phyloP scores from a whole-genome alignment of 2,888 invertebrate genomes.

The Dilophus febrilis region DNA sequence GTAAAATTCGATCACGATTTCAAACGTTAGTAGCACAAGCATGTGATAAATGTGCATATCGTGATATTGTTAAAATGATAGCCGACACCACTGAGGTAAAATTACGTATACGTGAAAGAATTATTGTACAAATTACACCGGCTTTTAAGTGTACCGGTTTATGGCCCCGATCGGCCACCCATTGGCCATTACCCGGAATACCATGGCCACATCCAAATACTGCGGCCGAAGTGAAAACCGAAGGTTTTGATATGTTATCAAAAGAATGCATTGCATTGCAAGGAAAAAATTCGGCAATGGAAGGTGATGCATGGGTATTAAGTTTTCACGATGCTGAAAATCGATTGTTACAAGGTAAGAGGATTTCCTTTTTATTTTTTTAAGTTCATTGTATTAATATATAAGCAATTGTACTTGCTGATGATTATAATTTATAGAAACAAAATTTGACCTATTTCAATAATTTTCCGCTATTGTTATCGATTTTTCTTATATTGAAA shows the following conservation, averaged over 20 bases:
- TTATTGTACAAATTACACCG: slow-evolving; percentile 87
- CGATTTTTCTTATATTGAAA: too few relatives aligned
- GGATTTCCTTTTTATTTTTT: neutral
- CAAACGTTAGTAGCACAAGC: slow-evolving; percentile 81
- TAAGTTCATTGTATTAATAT: too few relatives aligned
- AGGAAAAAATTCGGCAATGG: slow-evolving; percentile 80
- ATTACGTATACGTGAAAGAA: slow-evolving; percentile 74
- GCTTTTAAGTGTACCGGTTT: slow-evolving; percentile 88
- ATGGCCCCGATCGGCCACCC: slow-evolving; percentile 87
- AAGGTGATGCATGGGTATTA: slow-evolving; percentile 92
- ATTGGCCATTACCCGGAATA: slow-evolving; percentile 83
- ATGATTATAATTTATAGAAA: too few relatives aligned
- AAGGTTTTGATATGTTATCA: slow-evolving; percentile 86
- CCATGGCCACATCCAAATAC: slow-evolving; percentile 90
- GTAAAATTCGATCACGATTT: slow-evolving; percentile 87
- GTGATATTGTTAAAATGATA: slow-evolving; percentile 88
- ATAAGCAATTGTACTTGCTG: too few relatives aligned
- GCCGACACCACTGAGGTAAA: slow-evolving; percentile 91
- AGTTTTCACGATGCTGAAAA: slow-evolving; percentile 87
- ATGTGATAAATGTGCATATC: slow-evolving; percentile 83
- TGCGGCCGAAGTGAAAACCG: slow-evolving; percentile 85
- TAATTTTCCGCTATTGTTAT: too few relatives aligned
- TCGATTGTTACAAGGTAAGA: slow-evolving; percentile 58
- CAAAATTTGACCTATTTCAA: too few relatives aligned
- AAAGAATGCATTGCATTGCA: slow-evolving; percentile 74